Base-by-base conservation (phyloP, 2,113 vertebrate species). In the Amblyopsis rosae region DNA sequence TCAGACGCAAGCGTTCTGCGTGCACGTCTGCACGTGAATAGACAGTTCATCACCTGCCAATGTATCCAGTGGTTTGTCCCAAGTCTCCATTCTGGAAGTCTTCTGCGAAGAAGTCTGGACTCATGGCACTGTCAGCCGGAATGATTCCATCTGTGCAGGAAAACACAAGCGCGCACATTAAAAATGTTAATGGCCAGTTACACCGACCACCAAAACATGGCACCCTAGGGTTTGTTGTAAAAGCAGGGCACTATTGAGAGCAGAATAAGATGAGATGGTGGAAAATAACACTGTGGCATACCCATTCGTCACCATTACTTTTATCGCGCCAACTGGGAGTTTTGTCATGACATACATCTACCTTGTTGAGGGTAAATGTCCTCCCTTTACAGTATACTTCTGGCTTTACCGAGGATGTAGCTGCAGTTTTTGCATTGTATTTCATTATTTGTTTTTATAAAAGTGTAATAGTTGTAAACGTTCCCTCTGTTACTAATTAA, bases 1-100 rank as follows among this genome's bases (percentile, higher is more conserved):
- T 26, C 41, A 54, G n/a, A 19, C 19, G 26, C 65, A 19, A 8
- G 26, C 1, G 19, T 53, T 16, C 3, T 66, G 66, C 63, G 70
- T 33, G 16, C 19, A 12, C 35, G 41, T 48, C 6, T 41, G 55
- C 3, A 45, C 19, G 50, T 12, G 26, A 60, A 62, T 60, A 51
- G 60, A 67, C 55, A 70, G 26, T 46, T 32, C 61, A 45, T 82
- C 92, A 96, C 95, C 92, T 95, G 89, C 85, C 86, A 68, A 91
- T 79, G 87, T 92, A 95, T 56, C 92, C 85, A 70, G 94, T 60
- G 80, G 92, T 47, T 87, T 17, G 90, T 46, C 63, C 82, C 9
- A 94, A 80, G 59, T 97, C 95, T 90, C 93, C 93, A 10, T 94
- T 96, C 70, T 95, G 94, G 79, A 93, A 94, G 74, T 96, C 94